Evolutionary conservation across 2,113 vertebrate species (phyloP).

Genomic region (Sceloporus tristichus): DNA sequence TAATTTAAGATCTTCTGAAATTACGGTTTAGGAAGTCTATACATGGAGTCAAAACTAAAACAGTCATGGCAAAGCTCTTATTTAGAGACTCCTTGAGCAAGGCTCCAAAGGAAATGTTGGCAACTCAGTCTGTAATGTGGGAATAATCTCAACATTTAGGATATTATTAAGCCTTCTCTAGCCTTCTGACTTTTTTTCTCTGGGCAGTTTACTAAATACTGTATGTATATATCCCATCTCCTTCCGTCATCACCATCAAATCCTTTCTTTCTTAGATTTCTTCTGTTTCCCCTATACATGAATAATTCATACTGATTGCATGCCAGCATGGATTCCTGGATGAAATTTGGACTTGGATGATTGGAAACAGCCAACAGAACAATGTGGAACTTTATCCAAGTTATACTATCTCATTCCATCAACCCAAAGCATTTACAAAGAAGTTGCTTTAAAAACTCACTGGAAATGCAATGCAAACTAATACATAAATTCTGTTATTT

Average conservation of each 20-base stretch:
- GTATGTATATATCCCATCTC: slow-evolving; percentile 31
- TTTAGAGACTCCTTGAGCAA: slow-evolving; percentile 77
- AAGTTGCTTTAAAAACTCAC: not conserved
- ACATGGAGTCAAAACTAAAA: slow-evolving; percentile 82
- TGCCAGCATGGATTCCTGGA: not conserved
- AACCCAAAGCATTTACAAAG: not conserved
- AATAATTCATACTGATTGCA: not conserved
- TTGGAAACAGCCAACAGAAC: not conserved
- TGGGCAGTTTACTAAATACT: slow-evolving; percentile 21
- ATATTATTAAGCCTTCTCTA: slow-evolving; percentile 71
- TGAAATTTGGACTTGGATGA: not conserved
- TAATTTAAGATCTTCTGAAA: slow-evolving; percentile 83
- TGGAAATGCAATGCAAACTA: not conserved
- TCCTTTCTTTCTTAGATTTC: slow-evolving; percentile 27
- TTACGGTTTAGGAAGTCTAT: slow-evolving; percentile 80
- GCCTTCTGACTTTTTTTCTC: slow-evolving; percentile 54
- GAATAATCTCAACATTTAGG: slow-evolving; percentile 79
- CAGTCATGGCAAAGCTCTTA: slow-evolving; percentile 80
- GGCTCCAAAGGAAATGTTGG: slow-evolving; percentile 69
- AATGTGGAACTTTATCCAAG: not conserved
- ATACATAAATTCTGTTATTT: not conserved
- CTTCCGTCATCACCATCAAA: slow-evolving; percentile 2
- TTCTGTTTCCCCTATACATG: not conserved
- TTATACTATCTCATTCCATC: not conserved
- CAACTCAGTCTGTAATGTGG: slow-evolving; percentile 72